Conservation (phyloP, 2,797 vertebrate species). For the Urocyon cinereoargenteus region DNA sequence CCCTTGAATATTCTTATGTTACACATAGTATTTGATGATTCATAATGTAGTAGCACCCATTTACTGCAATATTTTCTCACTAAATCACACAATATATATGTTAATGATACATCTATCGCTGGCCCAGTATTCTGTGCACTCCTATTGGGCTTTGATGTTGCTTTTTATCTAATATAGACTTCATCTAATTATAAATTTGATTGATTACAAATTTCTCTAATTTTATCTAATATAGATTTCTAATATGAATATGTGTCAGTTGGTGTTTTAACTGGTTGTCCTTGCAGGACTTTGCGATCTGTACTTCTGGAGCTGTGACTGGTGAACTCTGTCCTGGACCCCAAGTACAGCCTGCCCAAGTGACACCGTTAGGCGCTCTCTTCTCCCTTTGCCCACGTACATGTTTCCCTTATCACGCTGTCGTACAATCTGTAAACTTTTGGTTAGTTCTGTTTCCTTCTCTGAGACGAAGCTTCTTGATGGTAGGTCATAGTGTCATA, state of each 20-base stretch:
- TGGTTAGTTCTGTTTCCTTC: slow-evolving; percentile 4
- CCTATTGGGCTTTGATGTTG: neutral
- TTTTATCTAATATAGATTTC: neutral
- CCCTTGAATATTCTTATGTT: neutral
- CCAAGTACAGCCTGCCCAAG: neutral
- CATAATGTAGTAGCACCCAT: neutral
- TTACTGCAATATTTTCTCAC: slow-evolving; percentile 32
- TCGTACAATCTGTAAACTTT: neutral
- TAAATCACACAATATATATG: neutral
- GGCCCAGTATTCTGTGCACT: neutral
- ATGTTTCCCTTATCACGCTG: neutral
- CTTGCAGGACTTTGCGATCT: neutral
- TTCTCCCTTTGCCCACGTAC: neutral
- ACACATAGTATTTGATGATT: slow-evolving; percentile 48
- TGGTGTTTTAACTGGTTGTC: neutral
- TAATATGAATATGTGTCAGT: neutral
- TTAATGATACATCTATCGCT: slow-evolving; percentile 15
- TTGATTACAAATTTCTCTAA: neutral
- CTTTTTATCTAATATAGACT: neutral
- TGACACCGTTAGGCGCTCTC: neutral
- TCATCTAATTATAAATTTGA: neutral
- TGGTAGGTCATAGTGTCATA: neutral
- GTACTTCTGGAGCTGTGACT: neutral
- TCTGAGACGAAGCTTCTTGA: neutral
- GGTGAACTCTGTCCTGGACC: neutral